Evolutionary conservation across 2,797 vertebrate species (phyloP), one percentile per base, ranked within the genome.

Genomic region (Diglossa cyanea): DNA sequence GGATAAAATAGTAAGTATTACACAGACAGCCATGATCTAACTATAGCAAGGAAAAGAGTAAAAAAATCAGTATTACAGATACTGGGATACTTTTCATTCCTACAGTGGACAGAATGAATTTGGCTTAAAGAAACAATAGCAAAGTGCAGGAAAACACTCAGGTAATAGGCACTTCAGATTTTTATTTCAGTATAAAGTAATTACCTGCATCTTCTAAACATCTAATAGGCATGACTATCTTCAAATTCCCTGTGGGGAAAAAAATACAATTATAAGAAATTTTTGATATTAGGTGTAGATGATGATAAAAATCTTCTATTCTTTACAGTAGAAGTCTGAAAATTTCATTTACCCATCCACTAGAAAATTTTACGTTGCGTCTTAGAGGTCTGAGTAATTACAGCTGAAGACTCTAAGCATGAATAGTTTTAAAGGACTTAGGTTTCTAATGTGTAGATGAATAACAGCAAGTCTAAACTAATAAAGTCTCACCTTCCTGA

Each of bases 151-250:
- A 54, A 86, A 94, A 88, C 13, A 55, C 4, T 68, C 2, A 86
- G 14, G 28, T 54, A 88, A 72, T 45, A 67, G 24, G 30, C 61
- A 70, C 35, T 45, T 44, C 30, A 12, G 1, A 7, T 17, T 61
- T 70, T 76, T 68, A 86, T 54, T 89, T 60, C n/a, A 84, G 8
- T 70, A 86, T 55, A 48, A 86, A 83, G 63, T 60, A 75, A 39
- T 97, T 98, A 98, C 98, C 98, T 98, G 97, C 94, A 97, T 92
- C 79, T 90, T 96, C 88, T 88, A 95, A 83, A 82, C 71, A 95
- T 97, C 85, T 97, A 95, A 90, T 51, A 93, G 78, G 58, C 98
- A 98, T 98, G 96, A 96, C 86, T 97, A 91, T 97, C 96, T 95
- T 96, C 96, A 95, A 31, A 88, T 73, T 95, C 96, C 97, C 98